phyloP scores from a whole-genome alignment of 1,140 invertebrate species.

The Hycleus cichorii region DNA sequence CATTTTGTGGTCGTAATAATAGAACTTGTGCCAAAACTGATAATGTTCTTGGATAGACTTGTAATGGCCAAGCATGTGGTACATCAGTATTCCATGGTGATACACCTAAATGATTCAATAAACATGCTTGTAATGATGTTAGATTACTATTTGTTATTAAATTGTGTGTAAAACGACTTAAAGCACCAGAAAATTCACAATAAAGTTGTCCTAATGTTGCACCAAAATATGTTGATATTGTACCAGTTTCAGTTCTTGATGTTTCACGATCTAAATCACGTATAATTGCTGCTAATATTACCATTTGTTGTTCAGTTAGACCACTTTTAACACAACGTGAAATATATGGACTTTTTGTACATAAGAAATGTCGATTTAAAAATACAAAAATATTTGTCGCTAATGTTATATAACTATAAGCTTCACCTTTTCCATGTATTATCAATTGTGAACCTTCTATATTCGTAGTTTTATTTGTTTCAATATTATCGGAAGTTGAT shows the following conservation, averaged over 20 bases:
- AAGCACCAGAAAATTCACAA: slow-evolving; percentile 66
- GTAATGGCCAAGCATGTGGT: slow-evolving; percentile 64
- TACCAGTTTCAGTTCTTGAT: slow-evolving; percentile 70
- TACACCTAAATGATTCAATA: slow-evolving; percentile 68
- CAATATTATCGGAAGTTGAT: slow-evolving; percentile 43
- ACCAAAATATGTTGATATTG: slow-evolving; percentile 67
- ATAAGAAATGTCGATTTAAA: slow-evolving; percentile 56
- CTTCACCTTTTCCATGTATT: slow-evolving; percentile 84
- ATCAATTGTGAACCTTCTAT: slow-evolving; percentile 42
- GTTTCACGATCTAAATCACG: slow-evolving; percentile 81
- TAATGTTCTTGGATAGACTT: slow-evolving; percentile 74
- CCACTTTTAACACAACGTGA: slow-evolving; percentile 52
- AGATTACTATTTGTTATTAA: slow-evolving; percentile 66
- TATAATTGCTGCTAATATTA: slow-evolving; percentile 73
- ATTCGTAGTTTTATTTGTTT: slow-evolving; percentile 33
- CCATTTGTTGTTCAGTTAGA: slow-evolving; percentile 67
- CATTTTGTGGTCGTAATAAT: slow-evolving; percentile 70
- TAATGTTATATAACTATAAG: slow-evolving; percentile 76
- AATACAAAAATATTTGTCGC: slow-evolving; percentile 68
- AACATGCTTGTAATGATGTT: slow-evolving; percentile 60
- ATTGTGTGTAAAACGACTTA: slow-evolving; percentile 79
- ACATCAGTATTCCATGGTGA: slow-evolving; percentile 60
- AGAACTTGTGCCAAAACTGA: slow-evolving; percentile 70
- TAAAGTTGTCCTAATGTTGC: slow-evolving; percentile 62
- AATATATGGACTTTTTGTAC: slow-evolving; percentile 51